phyloP scores from a whole-genome alignment of 2,888 invertebrate species.

The Aphidius colemani region DNA sequence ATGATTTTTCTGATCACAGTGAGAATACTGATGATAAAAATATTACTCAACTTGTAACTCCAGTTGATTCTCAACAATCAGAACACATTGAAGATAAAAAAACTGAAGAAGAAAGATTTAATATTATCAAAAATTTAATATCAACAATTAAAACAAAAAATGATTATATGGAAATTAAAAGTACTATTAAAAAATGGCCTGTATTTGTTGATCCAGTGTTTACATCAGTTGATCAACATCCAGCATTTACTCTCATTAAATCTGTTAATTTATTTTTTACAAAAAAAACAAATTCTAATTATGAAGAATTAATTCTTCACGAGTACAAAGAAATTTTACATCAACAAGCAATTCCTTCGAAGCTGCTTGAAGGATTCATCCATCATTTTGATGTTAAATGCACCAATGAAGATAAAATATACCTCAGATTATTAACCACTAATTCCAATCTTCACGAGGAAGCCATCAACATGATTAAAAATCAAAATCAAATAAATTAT shows the following conservation, averaged over 20 bases:
- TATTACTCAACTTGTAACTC: constrained; percentile 26
- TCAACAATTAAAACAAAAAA: constrained; percentile 39
- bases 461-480: constrained; percentile 47
- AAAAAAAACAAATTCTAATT: constrained; percentile 35
- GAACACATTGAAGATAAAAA: constrained; percentile 6
- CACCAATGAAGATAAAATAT: constrained; percentile 45
- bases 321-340: constrained; percentile 49
- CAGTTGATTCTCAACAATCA: constrained; percentile 21
- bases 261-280: constrained; percentile 39
- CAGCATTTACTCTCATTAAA: constrained; percentile 38
- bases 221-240: constrained; percentile 41
- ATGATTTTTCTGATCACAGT: constrained; percentile 46
- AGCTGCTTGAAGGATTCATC: constrained; percentile 47
- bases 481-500: constrained; percentile 41
- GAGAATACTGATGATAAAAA: constrained; percentile 27
- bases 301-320: constrained; percentile 40
- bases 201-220: constrained; percentile 41
- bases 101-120: constrained; percentile 45
- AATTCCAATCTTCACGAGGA: constrained; percentile 44
- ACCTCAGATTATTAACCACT: constrained; percentile 45
- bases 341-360: constrained; percentile 35
- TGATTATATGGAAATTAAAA: constrained; percentile 45
- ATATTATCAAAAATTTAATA: constrained; percentile 41
- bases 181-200: constrained; percentile 44
- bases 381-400: constrained; percentile 36